Percentiles rank a stretch among this genome's conserved stretches.
phyloP scores from a whole-genome alignment of 2,888 invertebrate species.

The Automeris io region DNA sequence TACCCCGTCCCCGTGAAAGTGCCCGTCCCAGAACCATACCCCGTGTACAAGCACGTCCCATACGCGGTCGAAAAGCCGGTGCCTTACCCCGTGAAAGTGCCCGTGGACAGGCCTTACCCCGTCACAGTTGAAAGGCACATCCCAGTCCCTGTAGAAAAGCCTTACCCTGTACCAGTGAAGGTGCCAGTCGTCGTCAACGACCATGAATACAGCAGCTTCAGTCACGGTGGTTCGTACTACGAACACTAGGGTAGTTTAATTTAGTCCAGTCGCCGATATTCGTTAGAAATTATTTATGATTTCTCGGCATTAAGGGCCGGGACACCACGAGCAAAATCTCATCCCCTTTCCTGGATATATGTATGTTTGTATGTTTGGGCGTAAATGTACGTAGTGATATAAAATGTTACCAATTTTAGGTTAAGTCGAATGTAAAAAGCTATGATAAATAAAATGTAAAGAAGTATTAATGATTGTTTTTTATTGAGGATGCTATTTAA shows the following conservation, averaged over 20 bases:
- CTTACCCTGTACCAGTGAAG: conserved; percentile 75
- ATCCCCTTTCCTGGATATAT: conserved; percentile 67
- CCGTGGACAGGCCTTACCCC: conserved; percentile 80
- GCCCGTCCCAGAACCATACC: conserved; percentile 75
- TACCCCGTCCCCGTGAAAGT: conserved; percentile 76
- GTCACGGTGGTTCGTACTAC: conserved; percentile 45
- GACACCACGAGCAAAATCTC: conserved; percentile 62
- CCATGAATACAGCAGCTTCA: conserved; percentile 29
- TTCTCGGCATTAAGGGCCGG: conserved; percentile 62
- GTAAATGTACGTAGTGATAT: conserved; percentile 70
- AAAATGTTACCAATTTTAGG: conserved; percentile 69
- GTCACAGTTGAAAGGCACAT: conserved; percentile 70
- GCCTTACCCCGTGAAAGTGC: conserved; percentile 81
- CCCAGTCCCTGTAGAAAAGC: conserved; percentile 72
- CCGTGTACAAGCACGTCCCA: conserved; percentile 82
- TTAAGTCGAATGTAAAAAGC: conserved; percentile 66
- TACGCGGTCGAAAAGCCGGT: conserved; percentile 78
- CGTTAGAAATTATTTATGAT: conserved; percentile 46
- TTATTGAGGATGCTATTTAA: conserved; percentile 17
- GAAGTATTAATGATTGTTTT: conserved; percentile 29
- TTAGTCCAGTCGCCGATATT: conserved; percentile 42
- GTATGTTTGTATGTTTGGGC: conserved; percentile 61
- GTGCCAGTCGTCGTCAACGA: conserved; percentile 58
- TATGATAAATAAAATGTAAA: conserved; percentile 50
- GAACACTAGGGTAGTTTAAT: conserved; percentile 56